Evolutionary conservation across 2,888 invertebrate genomes (phyloP).

Genomic region (Coleophora deauratella): DNA sequence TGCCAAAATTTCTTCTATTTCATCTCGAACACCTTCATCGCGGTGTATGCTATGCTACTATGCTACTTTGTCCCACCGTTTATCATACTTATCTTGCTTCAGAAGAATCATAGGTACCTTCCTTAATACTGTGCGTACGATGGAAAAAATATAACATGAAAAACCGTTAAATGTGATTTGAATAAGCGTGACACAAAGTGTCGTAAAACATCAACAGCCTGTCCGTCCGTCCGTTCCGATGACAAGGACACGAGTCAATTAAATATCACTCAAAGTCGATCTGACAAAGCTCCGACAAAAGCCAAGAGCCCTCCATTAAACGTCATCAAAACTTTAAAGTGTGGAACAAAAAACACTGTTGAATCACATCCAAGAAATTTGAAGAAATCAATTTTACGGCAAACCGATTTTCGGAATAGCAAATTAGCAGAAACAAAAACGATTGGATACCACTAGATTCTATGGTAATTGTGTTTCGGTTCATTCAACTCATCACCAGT

Average conservation of each 20-base stretch:
- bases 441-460: constrained; percentile 7
- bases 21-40: no score
- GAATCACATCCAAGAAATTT: no score
- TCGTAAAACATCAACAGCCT: no score
- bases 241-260: constrained; percentile 7
- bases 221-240: no score
- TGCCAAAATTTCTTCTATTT: no score
- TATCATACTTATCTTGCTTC: no score
- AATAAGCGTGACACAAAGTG: no score
- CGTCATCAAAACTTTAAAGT: constrained; percentile 7
- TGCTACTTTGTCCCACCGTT: no score
- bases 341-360: no score
- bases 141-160: background rate
- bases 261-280: constrained; percentile 10
- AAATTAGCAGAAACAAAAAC: constrained; percentile 19
- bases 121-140: no score
- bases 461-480: constrained; percentile 31
- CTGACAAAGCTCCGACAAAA: constrained; percentile 7
- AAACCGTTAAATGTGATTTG: background rate
- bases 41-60: no score
- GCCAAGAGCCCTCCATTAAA: constrained; percentile 1
- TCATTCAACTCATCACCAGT: constrained; percentile 33
- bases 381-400: constrained; percentile 33
- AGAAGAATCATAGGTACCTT: no score
- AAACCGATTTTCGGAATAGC: constrained; percentile 16